Percentiles rank a stretch among this genome's conserved stretches.
Evolutionary conservation across 2,888 invertebrate genomes (phyloP).

Genomic region (Agrotis segetum): DNA sequence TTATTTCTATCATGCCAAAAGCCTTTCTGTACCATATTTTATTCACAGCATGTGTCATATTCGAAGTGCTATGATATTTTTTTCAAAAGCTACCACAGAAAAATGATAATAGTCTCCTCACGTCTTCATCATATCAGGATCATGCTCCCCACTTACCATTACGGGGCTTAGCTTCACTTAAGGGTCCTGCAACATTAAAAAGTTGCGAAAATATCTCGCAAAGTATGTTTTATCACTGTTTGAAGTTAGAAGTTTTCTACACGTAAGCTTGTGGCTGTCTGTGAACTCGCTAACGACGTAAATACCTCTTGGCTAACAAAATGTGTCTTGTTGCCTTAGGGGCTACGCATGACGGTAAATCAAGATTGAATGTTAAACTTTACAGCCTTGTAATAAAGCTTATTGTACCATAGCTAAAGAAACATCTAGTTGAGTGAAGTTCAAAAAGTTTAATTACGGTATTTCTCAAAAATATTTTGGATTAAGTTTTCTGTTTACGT

Average conservation of each 20-base stretch:
- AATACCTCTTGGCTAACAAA: conserved; percentile 72
- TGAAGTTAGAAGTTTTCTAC: conserved; percentile 80
- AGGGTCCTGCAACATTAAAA: conserved; percentile 85
- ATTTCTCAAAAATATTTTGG: conserved; percentile 37
- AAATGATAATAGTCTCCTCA: conserved; percentile 54
- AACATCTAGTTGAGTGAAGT: conserved; percentile 18
- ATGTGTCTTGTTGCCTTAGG: conserved; percentile 63
- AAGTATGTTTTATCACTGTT: conserved; percentile 88
- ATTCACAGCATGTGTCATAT: conserved; percentile 46
- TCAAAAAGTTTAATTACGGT: conserved; percentile 38
- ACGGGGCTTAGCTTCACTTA: conserved; percentile 83
- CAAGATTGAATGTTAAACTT: conserved; percentile 33
- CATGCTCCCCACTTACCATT: conserved; percentile 74
- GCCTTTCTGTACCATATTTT: conserved; percentile 41
- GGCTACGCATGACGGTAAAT: conserved; percentile 40
- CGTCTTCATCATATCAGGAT: conserved; percentile 69
- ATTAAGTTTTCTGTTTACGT: conserved; percentile 22
- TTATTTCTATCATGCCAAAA: conserved; percentile 34
- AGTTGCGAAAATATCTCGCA: conserved; percentile 80
- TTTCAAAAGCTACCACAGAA: conserved; percentile 41
- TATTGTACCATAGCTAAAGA: conserved; percentile 13
- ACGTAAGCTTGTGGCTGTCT: conserved; percentile 81
- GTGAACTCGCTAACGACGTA: conserved; percentile 80
- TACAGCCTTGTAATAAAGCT: conserved; percentile 38
- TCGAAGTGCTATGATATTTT: conserved; percentile 50